Evolutionary conservation across 1,140 invertebrate species (phyloP), one percentile per base, ranked within the genome.

Genomic region (Paracyclopina nana): DNA sequence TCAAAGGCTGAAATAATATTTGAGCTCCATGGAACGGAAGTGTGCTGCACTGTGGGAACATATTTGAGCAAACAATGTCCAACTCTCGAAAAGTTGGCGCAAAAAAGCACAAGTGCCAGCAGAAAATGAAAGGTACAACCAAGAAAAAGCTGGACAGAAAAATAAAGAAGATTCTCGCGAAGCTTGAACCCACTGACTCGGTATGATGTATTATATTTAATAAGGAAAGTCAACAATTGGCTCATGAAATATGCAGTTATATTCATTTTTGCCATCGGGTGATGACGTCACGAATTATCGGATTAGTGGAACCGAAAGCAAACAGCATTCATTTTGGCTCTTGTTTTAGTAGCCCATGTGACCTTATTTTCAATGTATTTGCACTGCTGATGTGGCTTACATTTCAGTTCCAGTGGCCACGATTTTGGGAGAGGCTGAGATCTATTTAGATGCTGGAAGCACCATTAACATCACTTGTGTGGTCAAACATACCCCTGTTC

Each of bases 401-500:
- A 28, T 52, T 56, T 8, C 54, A 63, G 62, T 61, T 30, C 61
- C 62, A 9, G 54, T 58, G 26, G 59, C 62, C 4, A 49, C 53
- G 29, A 63, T 63, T 42, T 28, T 60, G 9, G 62, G 60, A 28
- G 55, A 56, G 1, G 52, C 57, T 16, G 61, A 63, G 34, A 59
- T 63, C 16, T 61, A 59, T 40, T 60, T 63, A 8, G 55, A 60
- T 30, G 45, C 56, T 20, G 62, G 62, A 20, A 61, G 59, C 34
- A 57, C 58, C 42, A 63, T 63, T 29, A 63, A 63, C 52, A 53
- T 63, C 6, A 63, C 62, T 2, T 63, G 62, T 53, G 55, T 61
- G 26, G 63, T 63, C 31, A 56, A 60, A 29, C 56, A 58, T 44
- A 61, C 59, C 31, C 60, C 62, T 1, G 60, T 59, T 18, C 58